Percentiles rank a stretch among this genome's conserved stretches.
Conservation (phyloP, 1,140 invertebrate species). For the Sminthurinus signatus region DNA sequence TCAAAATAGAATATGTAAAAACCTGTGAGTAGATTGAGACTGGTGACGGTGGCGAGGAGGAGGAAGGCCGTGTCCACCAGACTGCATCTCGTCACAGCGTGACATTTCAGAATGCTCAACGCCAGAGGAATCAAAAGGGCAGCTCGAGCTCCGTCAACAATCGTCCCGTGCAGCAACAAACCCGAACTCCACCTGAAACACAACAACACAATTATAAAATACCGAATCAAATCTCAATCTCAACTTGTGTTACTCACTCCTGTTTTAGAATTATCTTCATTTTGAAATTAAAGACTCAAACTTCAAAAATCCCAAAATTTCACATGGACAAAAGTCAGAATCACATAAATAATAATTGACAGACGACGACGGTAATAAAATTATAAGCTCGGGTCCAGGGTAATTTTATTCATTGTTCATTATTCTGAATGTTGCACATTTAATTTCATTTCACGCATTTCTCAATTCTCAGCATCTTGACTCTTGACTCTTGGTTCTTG, state of each 20-base stretch:
- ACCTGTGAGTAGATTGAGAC: slow-evolving; percentile 80
- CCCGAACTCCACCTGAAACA: slow-evolving; percentile 75
- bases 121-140: slow-evolving; percentile 72
- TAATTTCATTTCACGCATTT: too few species aligned
- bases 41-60: slow-evolving; percentile 81
- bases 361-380: too few species aligned
- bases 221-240: neutral
- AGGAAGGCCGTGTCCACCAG: slow-evolving; percentile 85
- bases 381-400: too few species aligned
- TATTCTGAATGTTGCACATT: too few species aligned
- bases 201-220: slow-evolving; percentile 4
- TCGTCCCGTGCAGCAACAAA: slow-evolving; percentile 74
- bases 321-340: too few species aligned
- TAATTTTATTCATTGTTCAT: too few species aligned
- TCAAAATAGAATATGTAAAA: slow-evolving; percentile 7
- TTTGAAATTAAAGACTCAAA: too few species aligned
- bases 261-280: too few species aligned
- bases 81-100: slow-evolving; percentile 77
- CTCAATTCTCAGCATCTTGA: too few species aligned
- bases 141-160: slow-evolving; percentile 74
- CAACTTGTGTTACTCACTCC: neutral
- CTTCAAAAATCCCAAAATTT: too few species aligned
- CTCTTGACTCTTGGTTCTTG: too few species aligned
- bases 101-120: slow-evolving; percentile 71
- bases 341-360: too few species aligned